Evolutionary conservation across 2,888 invertebrate genomes (phyloP).

Genomic region (Drosophila anomelani): DNA sequence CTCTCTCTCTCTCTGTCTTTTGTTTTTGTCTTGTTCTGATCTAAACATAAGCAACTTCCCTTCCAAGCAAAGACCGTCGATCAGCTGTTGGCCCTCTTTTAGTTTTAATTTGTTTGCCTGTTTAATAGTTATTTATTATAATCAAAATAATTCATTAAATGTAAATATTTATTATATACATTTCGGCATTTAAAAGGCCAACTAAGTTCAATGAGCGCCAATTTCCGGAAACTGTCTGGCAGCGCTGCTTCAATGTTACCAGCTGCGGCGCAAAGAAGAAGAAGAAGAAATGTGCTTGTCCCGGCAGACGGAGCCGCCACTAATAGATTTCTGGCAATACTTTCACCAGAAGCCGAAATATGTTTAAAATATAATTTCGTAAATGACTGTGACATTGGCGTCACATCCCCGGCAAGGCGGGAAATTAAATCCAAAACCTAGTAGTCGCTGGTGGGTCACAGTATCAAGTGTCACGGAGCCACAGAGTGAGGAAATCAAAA

Average conservation of each 20-base stretch:
- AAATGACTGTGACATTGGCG: not conserved
- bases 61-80: no score
- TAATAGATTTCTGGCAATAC: not conserved
- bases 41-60: no score
- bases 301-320: not conserved
- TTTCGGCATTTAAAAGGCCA: no score
- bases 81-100: no score
- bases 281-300: no score
- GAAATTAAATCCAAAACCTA: not conserved
- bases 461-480: not conserved
- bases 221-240: not conserved
- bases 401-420: not conserved
- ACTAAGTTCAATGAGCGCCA: not conserved
- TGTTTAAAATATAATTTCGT: not conserved
- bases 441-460: not conserved
- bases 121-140: no score
- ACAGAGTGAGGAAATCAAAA: not conserved
- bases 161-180: no score
- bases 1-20: no score
- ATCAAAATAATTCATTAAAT: no score
- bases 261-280: not conserved
- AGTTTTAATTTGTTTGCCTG: no score
- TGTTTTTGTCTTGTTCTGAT: no score
- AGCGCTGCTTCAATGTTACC: not conserved
- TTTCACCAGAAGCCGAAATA: conserved; percentile 2